Base-by-base conservation (phyloP, 2,797 vertebrate genomes). In the Poeciliopsis infans region DNA sequence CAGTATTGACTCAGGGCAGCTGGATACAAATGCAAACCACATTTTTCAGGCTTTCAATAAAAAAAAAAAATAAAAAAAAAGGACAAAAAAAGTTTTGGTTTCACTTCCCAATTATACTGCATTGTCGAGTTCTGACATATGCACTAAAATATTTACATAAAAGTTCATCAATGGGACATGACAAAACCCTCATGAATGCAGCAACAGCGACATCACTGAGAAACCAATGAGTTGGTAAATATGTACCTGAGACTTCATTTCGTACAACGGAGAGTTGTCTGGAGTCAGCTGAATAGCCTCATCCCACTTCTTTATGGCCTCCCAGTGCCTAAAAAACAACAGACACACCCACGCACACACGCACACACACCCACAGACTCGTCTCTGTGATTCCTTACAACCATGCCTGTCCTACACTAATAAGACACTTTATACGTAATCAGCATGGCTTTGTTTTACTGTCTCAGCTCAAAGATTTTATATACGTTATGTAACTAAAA, bases 181-280 rank as follows among this genome's bases (percentile, higher is more conserved):
- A 43, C 11, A 43, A 69, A 45, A 45, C 7, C 11, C 4, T 69
- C 31, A 36, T 16, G 59, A 16, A 8, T 66, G 8, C 4, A 66
- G 61, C 8, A 13, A 23, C 25, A 15, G 12, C 39, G 66, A 41
- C 43, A n/a, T 69, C 39, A 25, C 10, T 6, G 66, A 76, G 51
- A 74, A 68, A 78, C 20, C 0, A 18, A 6, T 41, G 7, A 31
- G 69, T 57, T 4, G 59, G 5, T 28, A 15, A 78, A 69, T 18
- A 1, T 45, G 88, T 96, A 99, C 98, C 98, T 99, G 98, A 2
- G 98, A 97, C 89, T 99, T 99, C 98, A 99, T 99, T 92, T 99
- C 98, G 88, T 99, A 97, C 46, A 99, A 94, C 0, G 92, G 86
- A 11, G 97, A 96, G 84, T 98, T 95, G 76, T 98, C 96, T 85